phyloP scores from a whole-genome alignment of 2,888 invertebrate species.

The Polydrusus pterygomalis region DNA sequence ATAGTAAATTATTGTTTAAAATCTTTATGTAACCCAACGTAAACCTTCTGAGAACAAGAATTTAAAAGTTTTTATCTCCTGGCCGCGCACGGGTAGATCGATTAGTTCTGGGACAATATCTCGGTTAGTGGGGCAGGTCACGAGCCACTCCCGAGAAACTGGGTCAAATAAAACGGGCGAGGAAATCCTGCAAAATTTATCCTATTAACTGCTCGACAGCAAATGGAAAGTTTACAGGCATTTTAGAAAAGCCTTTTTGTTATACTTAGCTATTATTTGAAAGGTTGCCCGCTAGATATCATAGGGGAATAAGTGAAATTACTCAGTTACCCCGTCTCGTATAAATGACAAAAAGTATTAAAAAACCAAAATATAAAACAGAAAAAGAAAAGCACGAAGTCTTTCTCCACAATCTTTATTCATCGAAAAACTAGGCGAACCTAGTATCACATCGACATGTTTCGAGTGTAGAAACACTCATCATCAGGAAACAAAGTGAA shows the following conservation, averaged over 20 bases:
- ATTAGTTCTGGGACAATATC: constrained; percentile 35
- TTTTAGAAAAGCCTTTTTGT: background rate
- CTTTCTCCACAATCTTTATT: too few relatives aligned
- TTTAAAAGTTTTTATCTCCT: background rate
- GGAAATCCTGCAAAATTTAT: constrained; percentile 13
- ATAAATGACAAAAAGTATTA: too few relatives aligned
- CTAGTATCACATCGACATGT: too few relatives aligned
- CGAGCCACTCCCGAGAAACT: constrained; percentile 40
- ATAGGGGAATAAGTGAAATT: too few relatives aligned
- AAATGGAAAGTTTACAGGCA: background rate
- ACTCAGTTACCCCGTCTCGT: too few relatives aligned
- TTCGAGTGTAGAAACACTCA: too few relatives aligned
- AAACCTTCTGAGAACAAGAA: too few relatives aligned
- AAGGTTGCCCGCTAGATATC: background rate
- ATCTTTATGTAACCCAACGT: too few relatives aligned
- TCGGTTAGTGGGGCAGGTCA: constrained; percentile 52
- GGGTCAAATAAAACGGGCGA: constrained; percentile 32
- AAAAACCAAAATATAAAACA: too few relatives aligned
- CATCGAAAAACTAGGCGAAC: too few relatives aligned
- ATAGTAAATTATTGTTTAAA: background rate
- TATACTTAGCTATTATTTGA: background rate
- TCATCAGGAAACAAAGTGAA: too few relatives aligned
- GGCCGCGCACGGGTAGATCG: constrained; percentile 25
- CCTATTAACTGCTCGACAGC: constrained; percentile 2
- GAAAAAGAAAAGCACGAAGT: too few relatives aligned